Base-by-base conservation (phyloP, 2,113 vertebrate species). In the Psephotus haematonotus region DNA sequence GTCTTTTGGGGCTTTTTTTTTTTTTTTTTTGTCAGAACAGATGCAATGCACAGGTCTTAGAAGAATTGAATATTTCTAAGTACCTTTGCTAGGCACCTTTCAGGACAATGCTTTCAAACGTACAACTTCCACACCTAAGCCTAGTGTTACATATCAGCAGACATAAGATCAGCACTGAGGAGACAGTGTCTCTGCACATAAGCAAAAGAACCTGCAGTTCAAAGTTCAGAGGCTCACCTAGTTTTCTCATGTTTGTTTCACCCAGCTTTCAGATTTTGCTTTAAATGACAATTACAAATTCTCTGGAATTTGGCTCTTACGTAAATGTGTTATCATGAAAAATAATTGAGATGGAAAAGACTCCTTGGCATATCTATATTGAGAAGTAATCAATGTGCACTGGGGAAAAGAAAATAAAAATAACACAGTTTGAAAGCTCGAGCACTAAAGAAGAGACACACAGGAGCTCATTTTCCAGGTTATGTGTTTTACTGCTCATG, bases 321-420 rank as follows among this genome's bases (percentile, higher is more conserved):
- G 2, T n/a, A 20, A 3, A 1, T 35, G 5, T 43, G 18, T 68
- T 86, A 87, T 29, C 57, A 59, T 0, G 1, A 53, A 8, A 68
- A 46, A 62, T 13, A 13, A 64, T 27, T 53, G 49, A 82, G 39
- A 31, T 49, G 1, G 1, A 47, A 81, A 1, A 0, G 46, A 50
- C 20, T 67, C n/a, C 64, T 64, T 60, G 71, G 25, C 10, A 59
- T 9, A 70, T 5, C 0, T n/a, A 24, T 9, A 35, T 13, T 31
- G 10, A 83, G 65, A 83, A 82, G 9, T 25, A 64, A 75, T 52
- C 11, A 3, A 25, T 44, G 13, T n/a, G 71, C 4, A 80, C 19
- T 12, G 2, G 13, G 47, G 50, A 76, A 52, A 17, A 55, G 43
- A 33, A 33, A 53, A 41, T 23, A 67, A n/a, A 29, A 39, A 46